Conservation (phyloP, 2,797 vertebrate species). For the Melanotaenia parkinsoni region DNA sequence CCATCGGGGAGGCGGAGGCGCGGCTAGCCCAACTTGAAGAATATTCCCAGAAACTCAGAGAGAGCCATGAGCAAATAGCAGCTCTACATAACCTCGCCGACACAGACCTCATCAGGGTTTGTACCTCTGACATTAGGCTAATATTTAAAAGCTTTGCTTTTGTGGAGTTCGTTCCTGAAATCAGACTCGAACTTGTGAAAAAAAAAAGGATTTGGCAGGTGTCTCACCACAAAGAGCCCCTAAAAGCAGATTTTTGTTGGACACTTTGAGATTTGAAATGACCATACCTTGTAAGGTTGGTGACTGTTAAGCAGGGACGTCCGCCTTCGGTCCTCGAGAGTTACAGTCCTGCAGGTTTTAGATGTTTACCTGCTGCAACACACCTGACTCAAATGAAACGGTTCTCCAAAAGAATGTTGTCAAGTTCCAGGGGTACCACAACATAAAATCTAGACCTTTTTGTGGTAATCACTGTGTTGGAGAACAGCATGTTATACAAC, state of each 20-base stretch:
- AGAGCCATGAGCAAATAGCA: conserved; percentile 73
- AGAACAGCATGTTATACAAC: no score
- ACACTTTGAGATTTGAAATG: not conserved
- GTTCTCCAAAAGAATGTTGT: no score
- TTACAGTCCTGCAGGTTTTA: no score
- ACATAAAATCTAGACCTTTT: no score
- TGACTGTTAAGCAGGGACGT: no score
- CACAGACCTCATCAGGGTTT: conserved; percentile 81
- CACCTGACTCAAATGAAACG: no score
- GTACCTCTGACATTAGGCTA: not conserved
- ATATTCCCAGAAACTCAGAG: conserved; percentile 60
- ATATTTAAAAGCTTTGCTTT: not conserved
- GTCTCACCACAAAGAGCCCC: not conserved
- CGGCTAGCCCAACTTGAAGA: conserved; percentile 69
- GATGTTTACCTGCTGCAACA: no score
- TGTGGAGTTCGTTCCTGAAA: not conserved
- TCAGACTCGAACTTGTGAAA: not conserved
- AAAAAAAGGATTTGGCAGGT: accelerated
- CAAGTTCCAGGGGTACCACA: no score
- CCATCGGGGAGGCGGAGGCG: conserved; percentile 65
- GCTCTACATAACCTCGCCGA: conserved; percentile 67
- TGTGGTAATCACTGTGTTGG: no score
- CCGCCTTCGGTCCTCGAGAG: no score
- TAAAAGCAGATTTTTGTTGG: not conserved
- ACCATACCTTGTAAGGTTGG: not conserved